Percentiles rank a stretch among this genome's conserved stretches.
phyloP scores from a whole-genome alignment of 1,140 invertebrate species.

The Macrotrachela quadricornifera region DNA sequence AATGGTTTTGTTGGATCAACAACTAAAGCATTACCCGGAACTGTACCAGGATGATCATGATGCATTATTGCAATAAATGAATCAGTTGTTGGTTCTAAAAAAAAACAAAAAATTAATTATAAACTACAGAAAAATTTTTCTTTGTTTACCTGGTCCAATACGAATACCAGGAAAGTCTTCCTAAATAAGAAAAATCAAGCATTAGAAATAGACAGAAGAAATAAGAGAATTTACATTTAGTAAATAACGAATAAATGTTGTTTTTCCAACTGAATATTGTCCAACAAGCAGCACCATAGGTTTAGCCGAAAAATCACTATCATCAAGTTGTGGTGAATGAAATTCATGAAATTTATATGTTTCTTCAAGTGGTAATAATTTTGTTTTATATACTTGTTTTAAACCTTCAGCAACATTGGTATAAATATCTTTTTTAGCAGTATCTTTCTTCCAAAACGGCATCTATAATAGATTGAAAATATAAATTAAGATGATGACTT shows the following conservation, averaged over 20 bases:
- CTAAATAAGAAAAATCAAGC: constrained; percentile 8
- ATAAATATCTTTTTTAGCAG: too few relatives aligned
- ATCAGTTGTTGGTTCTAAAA: constrained; percentile 56
- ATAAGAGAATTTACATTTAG: constrained; percentile 10
- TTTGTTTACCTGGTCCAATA: constrained; percentile 21
- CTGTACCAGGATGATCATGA: constrained; percentile 55
- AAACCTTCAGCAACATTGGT: constrained; percentile 36
- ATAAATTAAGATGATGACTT: too few relatives aligned
- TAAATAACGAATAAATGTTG: constrained; percentile 67
- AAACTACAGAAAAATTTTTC: too few relatives aligned
- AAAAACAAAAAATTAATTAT: too few relatives aligned
- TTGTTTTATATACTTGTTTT: constrained; percentile 69
- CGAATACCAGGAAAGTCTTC: constrained; percentile 30
- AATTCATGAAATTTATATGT: constrained; percentile 89
- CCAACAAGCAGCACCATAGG: constrained; percentile 93
- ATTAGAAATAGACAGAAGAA: too few relatives aligned
- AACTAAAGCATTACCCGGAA: constrained; percentile 89
- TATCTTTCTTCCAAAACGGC: too few relatives aligned
- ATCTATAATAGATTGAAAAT: too few relatives aligned
- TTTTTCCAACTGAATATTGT: constrained; percentile 96
- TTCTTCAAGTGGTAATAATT: constrained; percentile 70
- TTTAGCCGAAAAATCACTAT: constrained; percentile 94
- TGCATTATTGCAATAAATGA: constrained; percentile 92
- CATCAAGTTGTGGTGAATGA: constrained; percentile 70
- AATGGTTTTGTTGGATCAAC: constrained; percentile 94